phyloP scores from a whole-genome alignment of 2,888 invertebrate species.

The Cheilosia variabilis region DNA sequence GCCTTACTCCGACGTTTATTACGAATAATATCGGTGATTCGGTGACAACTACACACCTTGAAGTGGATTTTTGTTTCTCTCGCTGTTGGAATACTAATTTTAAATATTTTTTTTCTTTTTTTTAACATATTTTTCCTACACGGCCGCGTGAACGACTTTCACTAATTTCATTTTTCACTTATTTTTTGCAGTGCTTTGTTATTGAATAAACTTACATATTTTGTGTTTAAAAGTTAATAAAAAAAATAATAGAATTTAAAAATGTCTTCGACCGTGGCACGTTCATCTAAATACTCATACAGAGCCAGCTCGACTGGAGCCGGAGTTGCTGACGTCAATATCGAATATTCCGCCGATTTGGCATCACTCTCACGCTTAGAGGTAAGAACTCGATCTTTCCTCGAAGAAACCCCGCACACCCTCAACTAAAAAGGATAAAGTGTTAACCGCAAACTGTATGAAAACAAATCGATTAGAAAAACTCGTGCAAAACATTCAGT shows the following conservation, averaged over 20 bases:
- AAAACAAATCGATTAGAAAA: slow-evolving; percentile 70
- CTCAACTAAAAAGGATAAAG: slow-evolving; percentile 48
- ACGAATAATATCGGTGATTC: slow-evolving; percentile 84
- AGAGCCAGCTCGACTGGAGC: slow-evolving; percentile 93
- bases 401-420: not conserved
- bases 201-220: slow-evolving; percentile 70
- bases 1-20: slow-evolving; percentile 84
- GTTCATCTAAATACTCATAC: slow-evolving; percentile 96
- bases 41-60: slow-evolving; percentile 84
- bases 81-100: slow-evolving; percentile 58
- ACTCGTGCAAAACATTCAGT: slow-evolving; percentile 74
- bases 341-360: slow-evolving; percentile 97
- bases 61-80: slow-evolving; percentile 75
- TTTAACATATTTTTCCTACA: not conserved
- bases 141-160: slow-evolving; percentile 76
- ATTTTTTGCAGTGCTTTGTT: slow-evolving; percentile 67
- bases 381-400: slow-evolving; percentile 86
- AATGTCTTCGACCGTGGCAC: slow-evolving; percentile 91
- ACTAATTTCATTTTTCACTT: slow-evolving; percentile 56
- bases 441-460: slow-evolving; percentile 48
- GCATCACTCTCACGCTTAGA: slow-evolving; percentile 97
- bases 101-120: slow-evolving; percentile 14
- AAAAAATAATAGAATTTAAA: slow-evolving; percentile 79
- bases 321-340: slow-evolving; percentile 94
- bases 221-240: slow-evolving; percentile 76